Evolutionary conservation across 1,140 invertebrate genomes (phyloP), one percentile per base, ranked within the genome.

Genomic region (Drosophila albomicans): DNA sequence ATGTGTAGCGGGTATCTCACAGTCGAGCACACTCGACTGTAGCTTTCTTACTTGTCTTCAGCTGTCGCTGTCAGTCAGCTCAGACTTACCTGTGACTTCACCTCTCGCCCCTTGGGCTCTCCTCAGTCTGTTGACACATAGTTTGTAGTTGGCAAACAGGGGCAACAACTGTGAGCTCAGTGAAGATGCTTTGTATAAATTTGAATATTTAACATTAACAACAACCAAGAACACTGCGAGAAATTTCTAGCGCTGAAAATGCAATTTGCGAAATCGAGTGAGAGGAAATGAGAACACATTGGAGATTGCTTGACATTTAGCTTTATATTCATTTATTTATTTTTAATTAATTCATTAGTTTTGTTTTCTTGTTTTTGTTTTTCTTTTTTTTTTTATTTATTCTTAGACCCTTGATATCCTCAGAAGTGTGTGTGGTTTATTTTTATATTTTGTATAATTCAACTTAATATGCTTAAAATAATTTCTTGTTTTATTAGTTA

Each of bases 271-370:
- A 38, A 2, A 8, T 7, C 35, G 7, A 8, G 2, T 38, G 35
- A 5, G 1, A 1, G 52, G 3, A 68, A 70, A 51, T 57, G 64
- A 65, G 79, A 87, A 64, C 49, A 52, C 10, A 48, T 8, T 8
- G 11, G 1, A 15, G 45, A 70, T 87, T 48, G 65, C 57, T 87
- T 88, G 76, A 87, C 84, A 88, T 87, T 87, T 88, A 88, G 84
- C 87, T 87, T 87, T 87, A 87, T 88, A 87, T 88, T 87, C 85
- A 87, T 87, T 87, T 87, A 88, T 89, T 88, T 88, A 89, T 80
- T 84, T 76, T 74, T 80, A 88, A 85, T 88, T 88, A 88, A 87
- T 87, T 88, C 78, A 89, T 89, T 88, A 89, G 81, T 85, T 88
- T 25, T 25, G 20, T 25, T 25, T 25, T 25, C 20, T 25, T 25